Base-by-base conservation (phyloP, 2,113 vertebrate genomes). In the Dendropsophus ebraccatus region DNA sequence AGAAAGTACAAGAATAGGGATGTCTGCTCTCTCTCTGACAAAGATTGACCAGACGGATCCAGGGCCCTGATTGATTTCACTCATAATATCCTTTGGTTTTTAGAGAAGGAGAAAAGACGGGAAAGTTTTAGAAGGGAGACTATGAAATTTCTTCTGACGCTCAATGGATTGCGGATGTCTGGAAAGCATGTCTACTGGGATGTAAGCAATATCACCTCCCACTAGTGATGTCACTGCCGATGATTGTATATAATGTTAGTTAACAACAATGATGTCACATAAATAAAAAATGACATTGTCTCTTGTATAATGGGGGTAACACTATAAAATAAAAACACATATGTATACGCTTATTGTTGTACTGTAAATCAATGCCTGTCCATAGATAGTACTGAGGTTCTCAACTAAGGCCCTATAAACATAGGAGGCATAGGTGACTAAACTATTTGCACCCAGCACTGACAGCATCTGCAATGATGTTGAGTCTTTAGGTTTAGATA, bases 21-120 rank as follows among this genome's bases (percentile, higher is more conserved):
- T 11, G 67, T 41, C 67, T 19, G 32, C 67, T 70, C 32, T 9
- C 6, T 70, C 16, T 4, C 17, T 69, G 65, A 69, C 65, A 23
- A 41, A 70, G 67, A 70, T 70, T 70, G 32, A 70, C 30, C 67
- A 70, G 30, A 70, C 37, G 32, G 67, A 70, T 32, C 35, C 35
- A 10, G 67, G 67, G 9, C 19, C 17, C 32, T 41, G 67, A 70
- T 70, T 70, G 67, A 70, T 70, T 70, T 70, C 67, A 37, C 35
- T 70, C 19, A 70, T 70, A 70, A 70, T 70, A 41, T 70, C 67
- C 67, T 41, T 35, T 41, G 17, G 19, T 70, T 23, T 6, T 3
- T 19, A 41, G 67, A 41, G 67, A 69, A 37, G 32, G 6, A 70
- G 62, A 67, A 32, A 30, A 67, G 32, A 21, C 30, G 32, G 7